Percentiles rank a stretch among this genome's conserved stretches.
Conservation (phyloP, 1,140 invertebrate genomes). For the Drosophila truncata region DNA sequence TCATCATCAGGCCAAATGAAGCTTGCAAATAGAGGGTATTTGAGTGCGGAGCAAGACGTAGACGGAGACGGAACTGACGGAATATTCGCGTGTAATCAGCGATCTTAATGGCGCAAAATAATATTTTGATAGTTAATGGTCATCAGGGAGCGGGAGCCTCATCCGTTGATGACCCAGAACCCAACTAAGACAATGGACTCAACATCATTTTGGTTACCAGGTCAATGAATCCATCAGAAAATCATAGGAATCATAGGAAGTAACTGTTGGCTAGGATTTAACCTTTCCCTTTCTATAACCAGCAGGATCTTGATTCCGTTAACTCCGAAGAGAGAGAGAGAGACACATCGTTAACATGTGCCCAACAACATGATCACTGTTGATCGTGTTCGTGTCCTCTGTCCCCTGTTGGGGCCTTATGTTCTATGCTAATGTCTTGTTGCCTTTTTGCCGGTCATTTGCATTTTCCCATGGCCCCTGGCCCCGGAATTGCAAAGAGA, state of each 20-base stretch:
- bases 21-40: slow-evolving; percentile 25
- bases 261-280: neutral
- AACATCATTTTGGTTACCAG: slow-evolving; percentile 39
- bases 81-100: slow-evolving; percentile 56
- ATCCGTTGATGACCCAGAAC: slow-evolving; percentile 49
- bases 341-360: slow-evolving; percentile 25
- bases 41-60: slow-evolving; percentile 52
- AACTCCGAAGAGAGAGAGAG: neutral
- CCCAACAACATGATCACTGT: slow-evolving; percentile 13
- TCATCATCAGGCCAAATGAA: slow-evolving; percentile 74
- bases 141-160: neutral
- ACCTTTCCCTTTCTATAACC: slow-evolving; percentile 33
- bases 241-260: too few relatives aligned
- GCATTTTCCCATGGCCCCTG: slow-evolving; percentile 59
- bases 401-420: slow-evolving; percentile 1
- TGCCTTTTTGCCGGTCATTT: slow-evolving; percentile 32
- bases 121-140: slow-evolving; percentile 65
- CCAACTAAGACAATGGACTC: slow-evolving; percentile 28
- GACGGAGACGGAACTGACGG: slow-evolving; percentile 20
- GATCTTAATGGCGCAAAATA: slow-evolving; percentile 68
- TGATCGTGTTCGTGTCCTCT: slow-evolving; percentile 1
- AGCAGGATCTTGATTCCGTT: neutral
- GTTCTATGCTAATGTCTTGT: slow-evolving; percentile 37
- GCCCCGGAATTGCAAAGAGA: slow-evolving; percentile 7
- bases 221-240: slow-evolving; percentile 47